phyloP scores from a whole-genome alignment of 2,888 invertebrate genomes.

The Notocelia uddmanniana region DNA sequence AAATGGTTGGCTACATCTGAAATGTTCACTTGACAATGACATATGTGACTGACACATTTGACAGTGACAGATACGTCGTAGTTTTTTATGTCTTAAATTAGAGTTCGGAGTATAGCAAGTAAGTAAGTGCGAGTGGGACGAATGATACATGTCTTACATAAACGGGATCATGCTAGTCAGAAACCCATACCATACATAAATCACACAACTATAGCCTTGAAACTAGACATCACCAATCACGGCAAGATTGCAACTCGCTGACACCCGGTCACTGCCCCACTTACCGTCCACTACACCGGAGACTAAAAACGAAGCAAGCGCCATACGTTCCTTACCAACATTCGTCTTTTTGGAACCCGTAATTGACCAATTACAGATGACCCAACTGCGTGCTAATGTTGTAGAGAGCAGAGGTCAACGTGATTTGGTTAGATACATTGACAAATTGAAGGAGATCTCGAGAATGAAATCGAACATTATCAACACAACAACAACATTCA shows the following conservation, averaged over 20 bases:
- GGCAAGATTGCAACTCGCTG: constrained; percentile 16
- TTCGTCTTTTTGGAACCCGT: neutral
- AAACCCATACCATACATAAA: neutral
- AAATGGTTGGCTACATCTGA: no score
- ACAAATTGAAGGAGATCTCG: neutral
- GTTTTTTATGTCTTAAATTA: no score
- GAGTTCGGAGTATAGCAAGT: no score
- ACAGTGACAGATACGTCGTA: no score
- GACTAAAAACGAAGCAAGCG: neutral
- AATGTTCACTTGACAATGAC: no score
- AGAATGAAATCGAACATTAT: no score
- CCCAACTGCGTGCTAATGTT: neutral
- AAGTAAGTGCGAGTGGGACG: no score
- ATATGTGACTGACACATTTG: no score
- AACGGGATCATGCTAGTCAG: no score
- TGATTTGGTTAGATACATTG: neutral
- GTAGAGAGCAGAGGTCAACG: constrained; percentile 6
- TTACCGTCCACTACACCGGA: neutral
- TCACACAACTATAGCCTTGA: constrained; percentile 6
- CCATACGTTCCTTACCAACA: neutral
- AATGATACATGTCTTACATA: no score
- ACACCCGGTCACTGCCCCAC: constrained; percentile 20
- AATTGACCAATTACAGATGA: constrained; percentile 8
- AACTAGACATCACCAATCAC: constrained; percentile 15
- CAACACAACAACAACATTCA: no score